These are phyloP conservation scores for Meteorus sp. DNA, from an alignment of 1,140 invertebrate genomes.

Conservation along the genomic window DNA sequence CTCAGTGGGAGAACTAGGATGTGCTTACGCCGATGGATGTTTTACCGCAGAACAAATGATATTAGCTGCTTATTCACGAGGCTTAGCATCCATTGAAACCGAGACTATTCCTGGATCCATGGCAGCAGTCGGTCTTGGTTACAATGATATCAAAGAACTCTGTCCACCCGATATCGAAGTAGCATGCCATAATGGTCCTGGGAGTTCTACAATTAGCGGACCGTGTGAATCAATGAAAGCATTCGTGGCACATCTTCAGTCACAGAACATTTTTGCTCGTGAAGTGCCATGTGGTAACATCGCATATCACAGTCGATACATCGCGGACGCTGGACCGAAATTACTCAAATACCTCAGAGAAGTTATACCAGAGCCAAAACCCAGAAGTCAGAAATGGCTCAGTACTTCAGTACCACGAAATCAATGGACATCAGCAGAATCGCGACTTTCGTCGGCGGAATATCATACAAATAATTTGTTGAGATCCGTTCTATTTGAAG, in stretches of 20 bases:
- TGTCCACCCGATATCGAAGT: slow-evolving; percentile 65
- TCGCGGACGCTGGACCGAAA: slow-evolving; percentile 67
- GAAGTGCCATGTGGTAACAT: slow-evolving; percentile 71
- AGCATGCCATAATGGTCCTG: slow-evolving; percentile 72
- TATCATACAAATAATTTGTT: slow-evolving; percentile 94
- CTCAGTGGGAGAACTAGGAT: slow-evolving; percentile 78
- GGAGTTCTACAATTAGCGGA: slow-evolving; percentile 74
- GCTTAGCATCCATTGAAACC: slow-evolving; percentile 79
- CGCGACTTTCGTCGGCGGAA: slow-evolving; percentile 78
- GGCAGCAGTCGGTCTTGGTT: slow-evolving; percentile 77
- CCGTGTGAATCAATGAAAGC: slow-evolving; percentile 59
- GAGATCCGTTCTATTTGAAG: slow-evolving; percentile 83
- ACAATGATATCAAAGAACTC: slow-evolving; percentile 59
- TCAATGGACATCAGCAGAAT: slow-evolving; percentile 73
- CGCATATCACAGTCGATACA: slow-evolving; percentile 74
- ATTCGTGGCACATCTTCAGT: slow-evolving; percentile 56
- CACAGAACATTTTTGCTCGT: slow-evolving; percentile 75
- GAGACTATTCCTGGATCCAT: slow-evolving; percentile 78
- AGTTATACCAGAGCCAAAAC: slow-evolving; percentile 70
- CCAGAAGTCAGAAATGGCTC: slow-evolving; percentile 79
- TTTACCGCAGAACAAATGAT: slow-evolving; percentile 81
- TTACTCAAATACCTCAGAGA: slow-evolving; percentile 73
- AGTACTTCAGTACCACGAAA: slow-evolving; percentile 80
- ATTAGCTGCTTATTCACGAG: slow-evolving; percentile 80
- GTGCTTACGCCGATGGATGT: slow-evolving; percentile 82